These are phyloP conservation scores for Ommatoiulus sabulosus DNA, from an alignment of 2,888 invertebrate species.

Conservation along the genomic window DNA sequence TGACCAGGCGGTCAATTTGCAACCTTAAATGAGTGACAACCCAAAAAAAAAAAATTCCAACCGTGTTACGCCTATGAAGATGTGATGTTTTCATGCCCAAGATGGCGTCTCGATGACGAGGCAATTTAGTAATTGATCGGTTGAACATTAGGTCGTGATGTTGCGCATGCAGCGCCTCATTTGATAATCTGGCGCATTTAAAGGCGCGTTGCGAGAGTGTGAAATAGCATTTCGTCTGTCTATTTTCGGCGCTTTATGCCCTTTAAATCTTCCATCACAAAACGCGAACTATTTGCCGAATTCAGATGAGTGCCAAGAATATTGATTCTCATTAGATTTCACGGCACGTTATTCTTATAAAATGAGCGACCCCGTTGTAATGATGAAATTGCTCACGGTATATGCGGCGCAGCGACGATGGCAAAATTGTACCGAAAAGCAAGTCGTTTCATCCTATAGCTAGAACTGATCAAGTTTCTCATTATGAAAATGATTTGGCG, in stretches of 20 bases:
- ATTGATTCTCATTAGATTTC: constrained; percentile 27
- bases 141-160: background rate
- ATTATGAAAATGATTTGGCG: constrained; percentile 34
- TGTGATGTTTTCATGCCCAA: too few relatives aligned
- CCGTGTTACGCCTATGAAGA: too few relatives aligned
- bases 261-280: background rate
- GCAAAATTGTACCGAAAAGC: background rate
- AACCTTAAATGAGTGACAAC: too few relatives aligned
- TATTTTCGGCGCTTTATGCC: background rate
- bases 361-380: constrained; percentile 20
- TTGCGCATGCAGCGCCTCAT: background rate
- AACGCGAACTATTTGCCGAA: background rate
- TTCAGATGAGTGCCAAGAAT: constrained; percentile 10
- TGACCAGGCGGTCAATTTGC: too few relatives aligned
- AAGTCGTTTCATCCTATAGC: background rate
- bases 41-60: too few relatives aligned
- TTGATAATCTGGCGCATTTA: background rate
- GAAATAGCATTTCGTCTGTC: background rate
- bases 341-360: background rate
- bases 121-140: background rate
- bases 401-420: background rate
- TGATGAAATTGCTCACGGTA: background rate
- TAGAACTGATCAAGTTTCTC: constrained; percentile 2
- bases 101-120: too few relatives aligned
- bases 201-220: background rate